phyloP scores from a whole-genome alignment of 2,797 vertebrate species.

The Diplodus sargus region DNA sequence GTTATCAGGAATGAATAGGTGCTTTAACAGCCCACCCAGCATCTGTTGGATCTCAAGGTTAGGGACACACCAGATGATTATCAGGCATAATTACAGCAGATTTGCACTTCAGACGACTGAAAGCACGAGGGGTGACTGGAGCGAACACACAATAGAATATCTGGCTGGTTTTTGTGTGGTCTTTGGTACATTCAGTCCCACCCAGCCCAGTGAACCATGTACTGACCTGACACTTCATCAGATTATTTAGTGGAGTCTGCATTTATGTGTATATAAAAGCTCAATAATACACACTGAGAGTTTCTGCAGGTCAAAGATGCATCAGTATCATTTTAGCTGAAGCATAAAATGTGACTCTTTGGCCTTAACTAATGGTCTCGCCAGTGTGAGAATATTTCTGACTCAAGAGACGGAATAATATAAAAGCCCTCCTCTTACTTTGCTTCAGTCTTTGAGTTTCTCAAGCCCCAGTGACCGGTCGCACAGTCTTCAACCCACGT shows the following conservation, averaged over 20 bases:
- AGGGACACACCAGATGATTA: constrained; percentile 21
- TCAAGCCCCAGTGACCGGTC: background rate
- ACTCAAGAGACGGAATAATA: background rate
- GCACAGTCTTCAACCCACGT: background rate
- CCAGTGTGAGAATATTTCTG: background rate
- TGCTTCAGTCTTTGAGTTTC: background rate
- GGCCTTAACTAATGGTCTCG: background rate
- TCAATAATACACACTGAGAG: background rate
- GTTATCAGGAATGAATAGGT: background rate
- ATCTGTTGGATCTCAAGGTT: constrained; percentile 11
- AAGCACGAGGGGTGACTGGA: background rate
- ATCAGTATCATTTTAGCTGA: background rate
- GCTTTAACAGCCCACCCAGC: background rate
- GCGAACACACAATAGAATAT: constrained; percentile 6
- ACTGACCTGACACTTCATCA: background rate
- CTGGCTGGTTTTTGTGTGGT: background rate
- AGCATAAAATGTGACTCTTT: background rate
- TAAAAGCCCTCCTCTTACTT: background rate
- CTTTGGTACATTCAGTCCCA: background rate
- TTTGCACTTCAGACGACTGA: constrained; percentile 7
- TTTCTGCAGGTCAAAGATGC: background rate
- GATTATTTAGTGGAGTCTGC: constrained; percentile 5
- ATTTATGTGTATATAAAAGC: background rate
- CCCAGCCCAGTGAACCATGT: background rate
- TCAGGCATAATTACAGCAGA: constrained; percentile 20